phyloP scores from a whole-genome alignment of 1,140 invertebrate genomes.

The Prorops nasuta region DNA sequence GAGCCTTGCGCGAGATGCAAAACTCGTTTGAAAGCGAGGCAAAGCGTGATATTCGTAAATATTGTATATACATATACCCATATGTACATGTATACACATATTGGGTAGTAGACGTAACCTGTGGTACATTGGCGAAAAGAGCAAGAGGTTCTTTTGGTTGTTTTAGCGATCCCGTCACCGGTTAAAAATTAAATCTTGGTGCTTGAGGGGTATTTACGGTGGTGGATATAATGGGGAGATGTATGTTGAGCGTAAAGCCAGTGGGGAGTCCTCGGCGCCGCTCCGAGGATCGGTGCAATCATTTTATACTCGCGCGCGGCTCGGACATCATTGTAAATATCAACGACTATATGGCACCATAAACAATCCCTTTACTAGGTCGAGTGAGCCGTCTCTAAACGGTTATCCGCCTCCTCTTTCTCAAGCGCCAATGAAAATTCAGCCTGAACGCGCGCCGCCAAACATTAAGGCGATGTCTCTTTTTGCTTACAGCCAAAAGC shows the following conservation, averaged over 20 bases:
- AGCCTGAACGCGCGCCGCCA: too few species aligned
- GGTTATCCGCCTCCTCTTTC: neutral
- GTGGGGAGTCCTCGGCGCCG: conserved; percentile 43
- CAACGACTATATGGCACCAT: conserved; percentile 46
- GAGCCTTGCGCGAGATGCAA: too few species aligned
- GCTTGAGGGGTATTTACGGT: conserved; percentile 39
- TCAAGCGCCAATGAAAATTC: too few species aligned
- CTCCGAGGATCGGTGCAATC: conserved; percentile 34
- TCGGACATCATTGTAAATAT: conserved; percentile 54
- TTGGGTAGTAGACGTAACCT: too few species aligned
- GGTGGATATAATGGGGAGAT: conserved; percentile 34
- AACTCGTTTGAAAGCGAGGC: too few species aligned
- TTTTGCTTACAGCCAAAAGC: too few species aligned
- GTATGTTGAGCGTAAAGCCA: conserved; percentile 45
- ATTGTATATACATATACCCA: too few species aligned
- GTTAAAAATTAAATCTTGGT: conserved; percentile 38
- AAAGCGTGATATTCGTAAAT: too few species aligned
- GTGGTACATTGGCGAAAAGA: too few species aligned
- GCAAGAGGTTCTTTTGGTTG: too few species aligned
- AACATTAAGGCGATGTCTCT: too few species aligned
- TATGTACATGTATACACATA: too few species aligned
- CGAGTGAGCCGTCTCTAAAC: conserved; percentile 31
- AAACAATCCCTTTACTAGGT: conserved; percentile 41
- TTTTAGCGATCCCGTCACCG: neutral
- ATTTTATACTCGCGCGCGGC: conserved; percentile 41